Conservation (phyloP, 2,888 invertebrate species). For the Scelioninae gen. 2 region DNA sequence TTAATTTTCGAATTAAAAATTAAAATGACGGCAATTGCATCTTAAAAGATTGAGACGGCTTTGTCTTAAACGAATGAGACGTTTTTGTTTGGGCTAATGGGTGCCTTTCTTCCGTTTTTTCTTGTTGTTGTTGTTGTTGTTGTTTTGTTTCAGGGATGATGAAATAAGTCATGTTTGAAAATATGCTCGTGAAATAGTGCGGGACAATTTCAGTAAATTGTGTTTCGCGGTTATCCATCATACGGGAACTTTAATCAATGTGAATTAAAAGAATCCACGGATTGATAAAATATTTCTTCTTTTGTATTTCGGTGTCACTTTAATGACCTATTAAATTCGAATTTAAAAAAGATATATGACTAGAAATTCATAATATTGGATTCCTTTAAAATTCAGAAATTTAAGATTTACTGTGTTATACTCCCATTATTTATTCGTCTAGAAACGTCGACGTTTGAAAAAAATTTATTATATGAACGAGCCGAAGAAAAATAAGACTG, state of each 20-base stretch:
- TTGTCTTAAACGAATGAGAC: too few species aligned
- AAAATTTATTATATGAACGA: background rate
- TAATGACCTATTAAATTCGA: constrained; percentile 54
- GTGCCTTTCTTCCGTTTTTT: too few species aligned
- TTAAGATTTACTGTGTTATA: constrained; percentile 26
- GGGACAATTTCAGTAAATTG: constrained; percentile 45
- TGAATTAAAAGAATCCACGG: constrained; percentile 30
- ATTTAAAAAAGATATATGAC: constrained; percentile 43
- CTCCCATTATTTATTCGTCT: constrained; percentile 16
- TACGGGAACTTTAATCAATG: constrained; percentile 44
- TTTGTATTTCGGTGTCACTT: constrained; percentile 35
- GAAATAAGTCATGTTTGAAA: constrained; percentile 35
- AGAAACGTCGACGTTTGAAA: background rate
- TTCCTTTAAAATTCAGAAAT: constrained; percentile 25
- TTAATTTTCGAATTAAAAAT: too few species aligned
- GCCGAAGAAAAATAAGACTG: too few species aligned
- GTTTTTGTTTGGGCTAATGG: too few species aligned
- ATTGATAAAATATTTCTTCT: constrained; percentile 41
- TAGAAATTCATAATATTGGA: constrained; percentile 25
- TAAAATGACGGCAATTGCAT: constrained; percentile 33
- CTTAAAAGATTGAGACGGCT: too few species aligned
- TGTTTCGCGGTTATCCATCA: constrained; percentile 43
- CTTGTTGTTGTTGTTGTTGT: too few species aligned
- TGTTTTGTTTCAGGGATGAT: too few species aligned
- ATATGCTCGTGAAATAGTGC: constrained; percentile 31